These are phyloP conservation scores for Aptenodytes forsteri DNA, from an alignment of 2,113 vertebrate genomes.

Conservation along the genomic window DNA sequence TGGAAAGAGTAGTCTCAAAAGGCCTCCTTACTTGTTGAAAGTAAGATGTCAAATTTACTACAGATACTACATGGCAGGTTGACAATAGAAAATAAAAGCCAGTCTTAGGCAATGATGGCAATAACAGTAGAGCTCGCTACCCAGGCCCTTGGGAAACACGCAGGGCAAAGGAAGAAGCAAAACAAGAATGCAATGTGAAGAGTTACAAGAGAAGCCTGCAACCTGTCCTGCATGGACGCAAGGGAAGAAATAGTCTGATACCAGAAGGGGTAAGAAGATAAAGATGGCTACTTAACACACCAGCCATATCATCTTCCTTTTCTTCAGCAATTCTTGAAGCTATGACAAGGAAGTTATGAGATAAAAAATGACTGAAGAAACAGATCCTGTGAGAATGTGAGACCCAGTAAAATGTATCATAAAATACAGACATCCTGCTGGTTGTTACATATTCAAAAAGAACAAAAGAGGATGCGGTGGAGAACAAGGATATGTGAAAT, in stretches of 20 bases:
- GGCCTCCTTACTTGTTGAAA: not conserved
- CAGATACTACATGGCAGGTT: not conserved
- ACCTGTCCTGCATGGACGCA: not conserved
- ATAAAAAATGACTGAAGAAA: not conserved
- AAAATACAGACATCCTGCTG: not conserved
- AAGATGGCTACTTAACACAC: not conserved
- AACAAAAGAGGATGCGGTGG: not conserved
- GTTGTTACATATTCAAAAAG: not conserved
- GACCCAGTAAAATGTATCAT: not conserved
- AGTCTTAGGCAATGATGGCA: not conserved
- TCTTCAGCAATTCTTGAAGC: not conserved
- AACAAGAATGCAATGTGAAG: not conserved
- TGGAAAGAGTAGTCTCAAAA: not conserved
- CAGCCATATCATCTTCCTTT: not conserved
- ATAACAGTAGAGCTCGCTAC: not conserved
- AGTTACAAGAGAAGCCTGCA: not conserved
- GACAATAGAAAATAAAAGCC: not conserved
- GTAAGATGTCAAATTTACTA: not conserved
- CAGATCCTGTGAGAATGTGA: not conserved
- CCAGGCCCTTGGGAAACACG: not conserved
- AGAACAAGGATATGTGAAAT: not conserved
- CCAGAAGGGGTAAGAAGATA: not conserved
- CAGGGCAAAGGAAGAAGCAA: not conserved
- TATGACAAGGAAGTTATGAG: not conserved
- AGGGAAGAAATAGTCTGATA: not conserved